Evolutionary conservation across 1,140 invertebrate species (phyloP).

Genomic region (Bilobella aurantiaca): DNA sequence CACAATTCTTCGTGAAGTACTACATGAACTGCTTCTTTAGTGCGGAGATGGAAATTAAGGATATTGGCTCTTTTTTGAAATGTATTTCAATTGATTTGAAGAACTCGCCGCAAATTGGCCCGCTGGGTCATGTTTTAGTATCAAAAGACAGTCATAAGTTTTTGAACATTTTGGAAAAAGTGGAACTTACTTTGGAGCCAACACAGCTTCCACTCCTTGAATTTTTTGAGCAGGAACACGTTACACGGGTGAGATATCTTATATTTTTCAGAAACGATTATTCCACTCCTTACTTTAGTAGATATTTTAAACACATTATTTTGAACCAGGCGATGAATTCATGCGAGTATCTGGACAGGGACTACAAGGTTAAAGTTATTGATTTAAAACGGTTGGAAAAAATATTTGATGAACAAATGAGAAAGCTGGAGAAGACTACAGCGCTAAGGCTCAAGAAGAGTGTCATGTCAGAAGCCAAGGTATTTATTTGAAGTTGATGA

Average conservation of each 20-base stretch:
- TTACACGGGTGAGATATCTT: background rate
- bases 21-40: background rate
- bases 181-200: slow-evolving; percentile 16
- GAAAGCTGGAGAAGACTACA: slow-evolving; percentile 21
- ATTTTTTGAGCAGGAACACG: slow-evolving; percentile 20
- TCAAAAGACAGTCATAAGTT: slow-evolving; percentile 11
- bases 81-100: slow-evolving; percentile 29
- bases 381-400: slow-evolving; percentile 19
- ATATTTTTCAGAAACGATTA: background rate
- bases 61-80: slow-evolving; percentile 25
- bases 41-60: background rate
- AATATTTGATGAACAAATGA: slow-evolving; percentile 20
- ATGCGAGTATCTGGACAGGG: slow-evolving; percentile 23
- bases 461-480: slow-evolving; percentile 25
- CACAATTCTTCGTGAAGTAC: slow-evolving; percentile 22
- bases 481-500: slow-evolving; percentile 4
- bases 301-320: slow-evolving; percentile 9
- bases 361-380: slow-evolving; percentile 20
- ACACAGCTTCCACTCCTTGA: slow-evolving; percentile 19
- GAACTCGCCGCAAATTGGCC: background rate
- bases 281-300: background rate
- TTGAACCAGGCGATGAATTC: slow-evolving; percentile 15
- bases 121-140: slow-evolving; percentile 13
- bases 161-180: slow-evolving; percentile 16
- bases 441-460: slow-evolving; percentile 15